Evolutionary conservation across 30 jellyfish, hydroid and myxozoan genomes (phyloP).

Genomic region (Pelagia noctiluca): DNA sequence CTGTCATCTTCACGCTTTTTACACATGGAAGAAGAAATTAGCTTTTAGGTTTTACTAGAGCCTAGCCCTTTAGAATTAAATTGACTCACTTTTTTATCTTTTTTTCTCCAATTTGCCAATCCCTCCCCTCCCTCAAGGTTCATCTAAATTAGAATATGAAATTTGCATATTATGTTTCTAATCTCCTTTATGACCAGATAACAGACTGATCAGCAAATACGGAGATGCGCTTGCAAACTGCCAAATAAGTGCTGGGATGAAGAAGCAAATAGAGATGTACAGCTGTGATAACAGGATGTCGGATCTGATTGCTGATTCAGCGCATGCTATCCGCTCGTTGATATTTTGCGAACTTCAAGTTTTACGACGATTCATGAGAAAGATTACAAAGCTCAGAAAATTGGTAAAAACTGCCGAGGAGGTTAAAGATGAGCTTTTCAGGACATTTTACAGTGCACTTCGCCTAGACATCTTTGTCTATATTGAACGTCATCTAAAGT

Average conservation of each 20-base stretch:
- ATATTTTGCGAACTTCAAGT: constrained; percentile 9
- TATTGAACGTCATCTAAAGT: constrained; percentile 6
- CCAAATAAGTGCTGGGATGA: constrained; percentile 4
- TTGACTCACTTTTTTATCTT: neutral
- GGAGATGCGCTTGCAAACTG: constrained; percentile 1
- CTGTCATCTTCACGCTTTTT: neutral
- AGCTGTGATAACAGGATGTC: neutral
- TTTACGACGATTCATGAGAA: neutral
- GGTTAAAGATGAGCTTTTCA: neutral
- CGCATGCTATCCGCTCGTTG: constrained; percentile 1
- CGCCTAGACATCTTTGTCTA: neutral
- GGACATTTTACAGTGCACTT: constrained; percentile 8
- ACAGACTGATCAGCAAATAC: neutral
- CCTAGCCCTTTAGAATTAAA: neutral
- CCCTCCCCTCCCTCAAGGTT: constrained; percentile 9
- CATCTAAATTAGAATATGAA: neutral
- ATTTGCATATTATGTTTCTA: neutral
- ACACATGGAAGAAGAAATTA: neutral
- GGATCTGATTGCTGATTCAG: neutral
- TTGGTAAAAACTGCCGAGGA: neutral
- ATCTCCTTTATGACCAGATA: constrained; percentile 5
- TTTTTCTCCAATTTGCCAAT: neutral
- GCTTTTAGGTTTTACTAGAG: neutral
- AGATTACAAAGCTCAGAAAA: constrained; percentile 18
- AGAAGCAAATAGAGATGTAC: constrained; percentile 14